Evolutionary conservation across 1,140 invertebrate species (phyloP), one percentile per base, ranked within the genome.

Genomic region (Laupala kohalensis): DNA sequence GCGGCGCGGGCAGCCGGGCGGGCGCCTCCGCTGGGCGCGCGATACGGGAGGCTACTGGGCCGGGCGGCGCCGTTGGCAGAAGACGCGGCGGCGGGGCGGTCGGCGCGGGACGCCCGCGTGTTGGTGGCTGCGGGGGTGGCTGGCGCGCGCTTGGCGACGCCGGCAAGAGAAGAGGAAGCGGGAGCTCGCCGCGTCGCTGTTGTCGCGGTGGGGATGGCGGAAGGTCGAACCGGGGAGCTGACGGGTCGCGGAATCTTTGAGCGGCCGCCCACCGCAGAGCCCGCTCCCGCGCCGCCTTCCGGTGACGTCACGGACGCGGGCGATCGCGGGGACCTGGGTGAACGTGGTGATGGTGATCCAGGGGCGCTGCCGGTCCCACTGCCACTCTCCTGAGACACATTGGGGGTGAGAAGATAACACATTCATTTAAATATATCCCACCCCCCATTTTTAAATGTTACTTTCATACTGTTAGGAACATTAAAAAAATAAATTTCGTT

Each of bases 231-330:
- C 3, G 87, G 86, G 3, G 86, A 87, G 5, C 85, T 86, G 12
- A 92, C 85, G 27, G 86, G 86, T 26, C 89, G 80, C 9, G 90
- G 90, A 77, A 92, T 92, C 75, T 88, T 87, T 2, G 90, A 91
- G 74, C 82, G 81, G 29, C 70, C 19, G n/a, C 27, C 19, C 13
- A 13, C 27, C 0, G n/a, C n/a, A n/a, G n/a, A 25, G 64, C 67
- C 25, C 29, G 37, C 37, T 4, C 37, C 37, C 37, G 37, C 37
- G 30, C 15, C 30, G 63, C 70, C 63, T 23, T 64, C 62, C 13
- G 70, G 70, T 0, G 70, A 71, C 19, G 70, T 65, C 9, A n/a
- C n/a, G 24, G 72, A 64, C 19, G 71, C 67, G 15, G 64, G 12
- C 64, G 28, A 29, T 30, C 67, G 37, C n/a, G 71, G 62, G 23